Conservation (phyloP, 2,797 vertebrate species). For the Gila robusta region DNA sequence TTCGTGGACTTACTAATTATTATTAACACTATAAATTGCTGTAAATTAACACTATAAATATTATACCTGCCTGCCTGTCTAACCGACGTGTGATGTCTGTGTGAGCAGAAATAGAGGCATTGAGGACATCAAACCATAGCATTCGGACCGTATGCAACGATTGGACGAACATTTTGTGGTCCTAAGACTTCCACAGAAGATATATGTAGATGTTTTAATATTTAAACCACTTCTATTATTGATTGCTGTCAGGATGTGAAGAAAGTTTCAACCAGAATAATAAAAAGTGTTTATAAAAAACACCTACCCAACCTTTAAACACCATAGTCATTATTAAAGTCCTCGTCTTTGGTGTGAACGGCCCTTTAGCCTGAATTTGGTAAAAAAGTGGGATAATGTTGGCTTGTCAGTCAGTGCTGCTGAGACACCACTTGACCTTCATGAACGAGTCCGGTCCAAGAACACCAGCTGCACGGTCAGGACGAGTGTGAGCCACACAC, state of each 20-base stretch:
- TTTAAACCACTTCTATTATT: too few relatives aligned
- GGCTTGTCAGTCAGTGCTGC: background rate
- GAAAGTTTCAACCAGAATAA: background rate
- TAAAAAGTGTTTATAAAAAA: background rate
- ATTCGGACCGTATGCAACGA: too few relatives aligned
- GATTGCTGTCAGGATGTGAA: background rate
- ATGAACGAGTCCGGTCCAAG: slow-evolving; percentile 11
- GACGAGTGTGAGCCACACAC: background rate
- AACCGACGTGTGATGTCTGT: too few relatives aligned
- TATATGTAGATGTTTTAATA: too few relatives aligned
- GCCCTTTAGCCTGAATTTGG: background rate
- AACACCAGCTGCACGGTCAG: slow-evolving; percentile 25
- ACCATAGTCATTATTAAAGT: background rate
- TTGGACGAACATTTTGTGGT: too few relatives aligned
- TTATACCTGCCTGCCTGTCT: too few relatives aligned
- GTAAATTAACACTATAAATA: too few relatives aligned
- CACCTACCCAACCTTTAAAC: background rate
- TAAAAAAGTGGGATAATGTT: background rate
- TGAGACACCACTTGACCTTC: background rate
- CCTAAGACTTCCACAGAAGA: too few relatives aligned
- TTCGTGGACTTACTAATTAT: too few relatives aligned
- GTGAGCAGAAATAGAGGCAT: too few relatives aligned
- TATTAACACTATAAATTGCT: too few relatives aligned
- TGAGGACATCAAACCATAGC: too few relatives aligned
- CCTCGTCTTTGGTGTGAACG: background rate